A percentile compares a stretch with the other conserved stretches of the same genome.
phyloP scores from a whole-genome alignment of 2,888 invertebrate genomes.

The Pasiphila rectangulata region DNA sequence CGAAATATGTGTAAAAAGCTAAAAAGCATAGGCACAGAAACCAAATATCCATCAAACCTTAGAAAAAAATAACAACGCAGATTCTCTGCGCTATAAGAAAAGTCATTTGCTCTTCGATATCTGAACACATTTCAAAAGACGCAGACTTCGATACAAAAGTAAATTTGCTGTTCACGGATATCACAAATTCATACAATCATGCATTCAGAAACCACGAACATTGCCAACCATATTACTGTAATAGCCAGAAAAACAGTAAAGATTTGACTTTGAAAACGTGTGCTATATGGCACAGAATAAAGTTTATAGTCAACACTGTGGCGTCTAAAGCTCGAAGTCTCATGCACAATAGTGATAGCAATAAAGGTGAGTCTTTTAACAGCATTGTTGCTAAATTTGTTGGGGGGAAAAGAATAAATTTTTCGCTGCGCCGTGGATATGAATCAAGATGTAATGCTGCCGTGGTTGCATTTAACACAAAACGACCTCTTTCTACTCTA shows the following conservation, averaged over 20 bases:
- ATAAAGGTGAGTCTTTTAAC: slow-evolving; percentile 2
- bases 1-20: background rate
- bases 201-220: background rate
- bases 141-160: background rate
- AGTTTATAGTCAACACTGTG: slow-evolving; percentile 3
- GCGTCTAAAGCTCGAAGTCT: slow-evolving; percentile 9
- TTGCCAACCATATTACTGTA: background rate
- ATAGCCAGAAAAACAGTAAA: background rate
- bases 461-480: background rate
- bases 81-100: background rate
- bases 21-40: background rate
- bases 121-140: background rate
- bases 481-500: background rate
- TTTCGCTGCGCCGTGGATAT: background rate
- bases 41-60: background rate
- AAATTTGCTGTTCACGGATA: background rate
- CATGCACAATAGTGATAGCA: slow-evolving; percentile 9
- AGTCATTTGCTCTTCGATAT: background rate
- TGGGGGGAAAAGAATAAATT: slow-evolving; percentile 5
- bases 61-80: background rate
- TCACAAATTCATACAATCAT: slow-evolving; percentile 1
- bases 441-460: slow-evolving; percentile 5
- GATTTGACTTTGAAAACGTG: slow-evolving; percentile 1
- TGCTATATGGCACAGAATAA: slow-evolving; percentile 4
- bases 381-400: slow-evolving; percentile 8